Percentiles rank a stretch among this genome's conserved stretches.
Evolutionary conservation across 2,113 vertebrate genomes (phyloP).

Genomic region (Pseudopipra pipra): DNA sequence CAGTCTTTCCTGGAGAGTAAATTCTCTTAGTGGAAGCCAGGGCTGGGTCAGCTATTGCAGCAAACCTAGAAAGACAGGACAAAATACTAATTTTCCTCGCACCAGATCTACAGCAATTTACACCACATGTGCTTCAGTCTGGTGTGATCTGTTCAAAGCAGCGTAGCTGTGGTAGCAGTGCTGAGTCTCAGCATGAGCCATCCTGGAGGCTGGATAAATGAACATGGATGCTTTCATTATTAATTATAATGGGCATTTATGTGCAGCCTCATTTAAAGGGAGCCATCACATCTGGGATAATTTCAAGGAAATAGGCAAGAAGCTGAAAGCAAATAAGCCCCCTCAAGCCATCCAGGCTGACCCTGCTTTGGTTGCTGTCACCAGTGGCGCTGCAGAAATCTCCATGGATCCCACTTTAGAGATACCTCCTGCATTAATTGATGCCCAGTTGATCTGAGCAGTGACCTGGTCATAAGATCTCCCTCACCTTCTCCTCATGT

Average conservation of each 20-base stretch:
- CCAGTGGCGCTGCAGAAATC: not conserved
- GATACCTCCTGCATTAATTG: not conserved
- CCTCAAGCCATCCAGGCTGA: not conserved
- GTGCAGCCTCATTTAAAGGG: not conserved
- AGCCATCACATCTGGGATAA: not conserved
- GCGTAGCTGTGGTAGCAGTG: not conserved
- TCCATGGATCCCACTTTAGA: not conserved
- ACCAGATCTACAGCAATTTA: not conserved
- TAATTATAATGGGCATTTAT: not conserved
- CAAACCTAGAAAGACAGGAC: not conserved
- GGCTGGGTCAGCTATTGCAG: not conserved
- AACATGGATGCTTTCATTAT: not conserved
- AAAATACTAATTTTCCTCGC: not conserved
- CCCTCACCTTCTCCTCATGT: not conserved
- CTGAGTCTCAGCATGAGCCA: not conserved
- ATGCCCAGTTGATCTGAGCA: not conserved
- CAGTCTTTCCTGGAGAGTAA: not conserved
- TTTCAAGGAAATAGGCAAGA: not conserved
- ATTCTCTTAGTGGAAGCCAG: not conserved
- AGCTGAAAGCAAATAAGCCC: not conserved
- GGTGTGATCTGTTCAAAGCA: not conserved
- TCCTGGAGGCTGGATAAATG: not conserved
- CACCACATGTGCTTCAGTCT: not conserved
- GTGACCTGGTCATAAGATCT: rapidly evolving
- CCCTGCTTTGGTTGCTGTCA: not conserved